Conservation (phyloP, 2,113 vertebrate species). For the Amblyornis subalaris region DNA sequence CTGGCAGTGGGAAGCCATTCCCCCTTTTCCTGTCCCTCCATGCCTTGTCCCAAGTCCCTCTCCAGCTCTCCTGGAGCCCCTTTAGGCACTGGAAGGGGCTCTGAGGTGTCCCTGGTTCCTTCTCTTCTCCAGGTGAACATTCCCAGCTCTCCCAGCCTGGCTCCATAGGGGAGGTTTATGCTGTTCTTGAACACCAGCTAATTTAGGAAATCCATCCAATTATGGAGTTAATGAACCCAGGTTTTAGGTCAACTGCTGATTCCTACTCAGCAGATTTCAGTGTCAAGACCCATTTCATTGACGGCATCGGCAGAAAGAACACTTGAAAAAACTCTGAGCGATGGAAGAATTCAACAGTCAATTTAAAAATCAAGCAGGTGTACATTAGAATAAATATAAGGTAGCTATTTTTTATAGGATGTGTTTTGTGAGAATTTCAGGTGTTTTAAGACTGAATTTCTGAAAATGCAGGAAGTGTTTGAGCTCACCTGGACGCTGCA, state of each 20-base stretch:
- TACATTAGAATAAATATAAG: not conserved
- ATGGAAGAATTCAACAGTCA: not conserved
- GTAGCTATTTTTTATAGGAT: rapidly evolving
- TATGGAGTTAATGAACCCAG: not conserved
- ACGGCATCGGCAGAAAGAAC: rapidly evolving
- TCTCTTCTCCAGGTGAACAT: not conserved
- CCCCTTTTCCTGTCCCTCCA: not conserved
- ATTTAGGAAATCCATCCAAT: not conserved
- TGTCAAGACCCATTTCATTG: not conserved
- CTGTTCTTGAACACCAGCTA: not conserved
- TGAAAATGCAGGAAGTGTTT: not conserved
- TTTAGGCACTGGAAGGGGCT: rapidly evolving
- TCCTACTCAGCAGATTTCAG: not conserved
- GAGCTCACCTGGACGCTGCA: not conserved
- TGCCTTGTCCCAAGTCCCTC: not conserved
- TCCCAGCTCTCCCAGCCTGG: not conserved
- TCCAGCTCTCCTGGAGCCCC: not conserved
- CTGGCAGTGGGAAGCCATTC: not conserved
- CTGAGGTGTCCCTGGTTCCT: not conserved
- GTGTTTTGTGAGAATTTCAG: not conserved
- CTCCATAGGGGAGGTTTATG: not conserved
- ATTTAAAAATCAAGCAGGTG: not conserved
- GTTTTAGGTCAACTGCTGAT: not conserved
- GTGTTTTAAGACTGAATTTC: not conserved
- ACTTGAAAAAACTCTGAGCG: rapidly evolving